Evolutionary conservation across 1,140 invertebrate genomes (phyloP).

Genomic region (Venustaconcha ellipsiformis): DNA sequence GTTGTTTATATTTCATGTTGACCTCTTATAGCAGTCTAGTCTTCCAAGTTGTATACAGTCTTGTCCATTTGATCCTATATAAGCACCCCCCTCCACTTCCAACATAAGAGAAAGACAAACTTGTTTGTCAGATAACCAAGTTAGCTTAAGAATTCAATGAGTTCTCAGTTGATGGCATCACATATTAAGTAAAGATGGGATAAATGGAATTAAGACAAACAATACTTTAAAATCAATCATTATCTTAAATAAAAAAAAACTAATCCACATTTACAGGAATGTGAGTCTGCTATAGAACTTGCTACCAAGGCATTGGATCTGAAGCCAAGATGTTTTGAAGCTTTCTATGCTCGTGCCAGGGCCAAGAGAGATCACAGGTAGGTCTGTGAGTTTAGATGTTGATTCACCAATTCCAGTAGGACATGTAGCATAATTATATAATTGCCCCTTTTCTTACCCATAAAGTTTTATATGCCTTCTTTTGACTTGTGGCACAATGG

Average conservation of each 20-base stretch:
- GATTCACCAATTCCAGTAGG: too few relatives aligned
- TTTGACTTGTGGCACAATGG: too few relatives aligned
- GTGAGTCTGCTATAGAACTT: constrained; percentile 80
- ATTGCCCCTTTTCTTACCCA: too few relatives aligned
- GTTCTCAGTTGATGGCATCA: background rate
- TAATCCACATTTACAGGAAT: constrained; percentile 64
- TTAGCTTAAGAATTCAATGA: background rate
- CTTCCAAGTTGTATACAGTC: too few relatives aligned
- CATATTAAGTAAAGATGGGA: background rate
- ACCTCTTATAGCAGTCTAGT: too few relatives aligned
- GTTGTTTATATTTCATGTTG: too few relatives aligned
- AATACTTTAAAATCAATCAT: background rate
- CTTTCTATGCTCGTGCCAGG: constrained; percentile 90
- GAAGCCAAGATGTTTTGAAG: constrained; percentile 90
- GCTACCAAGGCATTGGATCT: constrained; percentile 86
- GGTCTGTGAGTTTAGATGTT: constrained; percentile 20
- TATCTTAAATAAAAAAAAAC: background rate
- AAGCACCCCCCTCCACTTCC: too few relatives aligned
- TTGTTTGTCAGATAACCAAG: background rate
- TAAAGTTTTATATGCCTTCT: too few relatives aligned
- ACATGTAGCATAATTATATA: too few relatives aligned
- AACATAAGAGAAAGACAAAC: background rate
- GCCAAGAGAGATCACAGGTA: constrained; percentile 81
- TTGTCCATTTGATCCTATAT: too few relatives aligned
- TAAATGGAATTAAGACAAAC: background rate